phyloP scores from a whole-genome alignment of 1,140 invertebrate genomes.

The Orius insidiosus region DNA sequence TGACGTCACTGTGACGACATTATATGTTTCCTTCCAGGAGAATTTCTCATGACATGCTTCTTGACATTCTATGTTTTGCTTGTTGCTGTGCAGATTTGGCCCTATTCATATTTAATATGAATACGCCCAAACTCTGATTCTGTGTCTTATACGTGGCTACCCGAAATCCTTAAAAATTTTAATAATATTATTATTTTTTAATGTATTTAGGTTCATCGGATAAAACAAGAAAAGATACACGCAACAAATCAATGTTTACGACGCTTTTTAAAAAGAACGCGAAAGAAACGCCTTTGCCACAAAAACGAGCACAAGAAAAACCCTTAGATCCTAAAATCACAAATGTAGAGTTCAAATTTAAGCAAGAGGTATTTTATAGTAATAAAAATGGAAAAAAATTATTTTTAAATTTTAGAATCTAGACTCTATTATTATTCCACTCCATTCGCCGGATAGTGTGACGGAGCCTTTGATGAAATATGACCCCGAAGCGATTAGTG shows the following conservation, averaged over 20 bases:
- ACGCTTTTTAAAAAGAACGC: conserved; percentile 19
- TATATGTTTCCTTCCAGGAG: too few species aligned
- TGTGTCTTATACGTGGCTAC: background rate
- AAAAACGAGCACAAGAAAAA: conserved; percentile 12
- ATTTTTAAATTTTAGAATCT: conserved; percentile 2
- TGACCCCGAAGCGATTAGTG: conserved; percentile 10
- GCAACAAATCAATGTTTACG: conserved; percentile 19
- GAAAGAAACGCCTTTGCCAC: conserved; percentile 15
- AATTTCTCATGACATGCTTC: too few species aligned
- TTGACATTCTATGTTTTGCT: too few species aligned
- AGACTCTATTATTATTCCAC: conserved; percentile 30
- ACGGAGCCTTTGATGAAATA: conserved; percentile 11
- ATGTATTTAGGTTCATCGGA: conserved; percentile 15
- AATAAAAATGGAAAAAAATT: background rate
- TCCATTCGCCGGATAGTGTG: conserved; percentile 30
- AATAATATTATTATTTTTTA: background rate
- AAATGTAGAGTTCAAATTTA: conserved; percentile 20
- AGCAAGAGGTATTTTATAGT: conserved; percentile 17
- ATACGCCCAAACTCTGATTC: too few species aligned
- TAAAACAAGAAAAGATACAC: conserved; percentile 16
- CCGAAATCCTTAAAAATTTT: background rate
- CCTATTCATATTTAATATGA: too few species aligned
- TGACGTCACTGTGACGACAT: too few species aligned
- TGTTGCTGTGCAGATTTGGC: too few species aligned
- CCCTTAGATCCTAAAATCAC: conserved; percentile 19